phyloP scores from a whole-genome alignment of 2,797 vertebrate species.

The Peromyscus melanophrys region DNA sequence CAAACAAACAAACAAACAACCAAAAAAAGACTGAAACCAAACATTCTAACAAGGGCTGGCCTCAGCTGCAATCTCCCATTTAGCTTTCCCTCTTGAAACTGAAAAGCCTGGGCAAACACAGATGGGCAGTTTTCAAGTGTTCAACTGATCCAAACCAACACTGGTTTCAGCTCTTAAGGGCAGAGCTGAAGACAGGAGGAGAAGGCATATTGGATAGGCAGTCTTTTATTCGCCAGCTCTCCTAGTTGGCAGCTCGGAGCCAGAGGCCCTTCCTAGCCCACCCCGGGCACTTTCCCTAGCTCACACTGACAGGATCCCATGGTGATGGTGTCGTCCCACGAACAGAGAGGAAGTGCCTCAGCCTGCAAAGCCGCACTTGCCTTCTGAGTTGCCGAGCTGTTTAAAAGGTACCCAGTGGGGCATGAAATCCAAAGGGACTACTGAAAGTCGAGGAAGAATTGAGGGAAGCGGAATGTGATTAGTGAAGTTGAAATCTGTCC shows the following conservation, averaged over 20 bases:
- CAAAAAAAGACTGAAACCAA: background rate
- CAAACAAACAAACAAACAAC: background rate
- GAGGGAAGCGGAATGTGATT: slow-evolving; percentile 65
- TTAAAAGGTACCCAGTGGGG: slow-evolving; percentile 48
- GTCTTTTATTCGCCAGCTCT: background rate
- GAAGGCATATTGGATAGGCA: background rate
- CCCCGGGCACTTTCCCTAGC: background rate
- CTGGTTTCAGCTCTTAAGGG: background rate
- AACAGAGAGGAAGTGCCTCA: slow-evolving; percentile 10
- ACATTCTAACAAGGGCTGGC: background rate
- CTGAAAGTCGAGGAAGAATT: slow-evolving; percentile 50
- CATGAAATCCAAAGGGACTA: slow-evolving; percentile 63
- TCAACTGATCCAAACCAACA: background rate
- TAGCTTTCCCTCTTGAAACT: slow-evolving; percentile 1
- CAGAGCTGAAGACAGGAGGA: slow-evolving; percentile 10
- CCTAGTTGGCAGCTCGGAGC: background rate
- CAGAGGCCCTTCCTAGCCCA: background rate
- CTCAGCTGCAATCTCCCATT: background rate
- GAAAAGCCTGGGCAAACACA: slow-evolving; percentile 34
- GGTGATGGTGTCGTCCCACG: background rate
- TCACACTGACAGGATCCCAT: background rate
- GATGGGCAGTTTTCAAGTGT: background rate
- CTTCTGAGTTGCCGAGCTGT: slow-evolving; percentile 25
- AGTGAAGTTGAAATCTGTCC: slow-evolving; percentile 64
- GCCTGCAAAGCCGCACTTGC: slow-evolving; percentile 10